Conservation (phyloP, 1,140 invertebrate genomes). For the Drosophila nebulosa region DNA sequence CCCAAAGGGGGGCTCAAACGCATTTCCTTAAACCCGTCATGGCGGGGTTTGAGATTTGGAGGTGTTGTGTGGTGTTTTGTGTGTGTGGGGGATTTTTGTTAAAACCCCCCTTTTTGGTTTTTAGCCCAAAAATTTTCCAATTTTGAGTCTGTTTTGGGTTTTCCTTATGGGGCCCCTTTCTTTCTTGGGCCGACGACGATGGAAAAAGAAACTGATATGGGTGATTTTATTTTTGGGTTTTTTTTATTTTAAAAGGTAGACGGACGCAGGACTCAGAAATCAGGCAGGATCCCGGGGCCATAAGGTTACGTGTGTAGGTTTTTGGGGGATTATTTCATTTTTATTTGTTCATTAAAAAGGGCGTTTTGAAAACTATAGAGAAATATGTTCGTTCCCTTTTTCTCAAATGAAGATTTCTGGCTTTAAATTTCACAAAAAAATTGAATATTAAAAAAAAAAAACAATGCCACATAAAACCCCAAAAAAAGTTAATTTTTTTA, state of each 20-base stretch:
- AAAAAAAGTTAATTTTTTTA: too few relatives aligned
- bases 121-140: constrained; percentile 58
- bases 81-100: not conserved
- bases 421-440: too few relatives aligned
- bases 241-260: constrained; percentile 1
- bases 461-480: too few relatives aligned
- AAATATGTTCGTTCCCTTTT: too few relatives aligned
- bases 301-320: not conserved
- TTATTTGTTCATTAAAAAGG: too few relatives aligned
- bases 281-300: not conserved
- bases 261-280: too few relatives aligned
- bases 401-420: too few relatives aligned
- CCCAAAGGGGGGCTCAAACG: constrained; percentile 52
- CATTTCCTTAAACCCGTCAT: constrained; percentile 43
- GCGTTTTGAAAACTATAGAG: too few relatives aligned
- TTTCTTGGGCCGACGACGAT: constrained; percentile 63
- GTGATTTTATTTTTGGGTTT: constrained; percentile 49
- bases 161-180: constrained; percentile 49
- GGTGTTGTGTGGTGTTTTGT: not conserved
- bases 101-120: constrained; percentile 28
- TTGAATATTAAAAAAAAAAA: too few relatives aligned
- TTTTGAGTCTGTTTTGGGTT: not conserved
- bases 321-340: too few relatives aligned
- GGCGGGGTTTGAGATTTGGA: not conserved
- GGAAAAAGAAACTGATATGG: constrained; percentile 73